phyloP scores from a whole-genome alignment of 2,888 invertebrate species.

The Exocentrus adspersus region DNA sequence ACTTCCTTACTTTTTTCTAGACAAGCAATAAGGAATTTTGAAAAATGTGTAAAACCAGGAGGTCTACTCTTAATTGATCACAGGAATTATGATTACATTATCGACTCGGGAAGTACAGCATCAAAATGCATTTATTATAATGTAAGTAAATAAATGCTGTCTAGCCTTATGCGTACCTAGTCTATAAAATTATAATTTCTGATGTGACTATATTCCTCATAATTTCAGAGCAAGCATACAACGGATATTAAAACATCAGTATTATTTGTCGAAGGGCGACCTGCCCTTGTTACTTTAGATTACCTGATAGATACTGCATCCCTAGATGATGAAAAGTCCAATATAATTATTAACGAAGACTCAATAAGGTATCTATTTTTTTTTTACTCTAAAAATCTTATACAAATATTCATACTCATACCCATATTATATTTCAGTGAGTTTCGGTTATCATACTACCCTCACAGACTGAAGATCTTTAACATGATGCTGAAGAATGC shows the following conservation, averaged over 20 bases:
- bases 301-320: constrained; percentile 76
- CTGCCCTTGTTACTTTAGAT: constrained; percentile 83
- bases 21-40: constrained; percentile 82
- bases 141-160: too few species aligned
- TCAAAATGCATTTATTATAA: constrained; percentile 90
- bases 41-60: constrained; percentile 84
- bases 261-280: constrained; percentile 79
- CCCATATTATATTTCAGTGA: constrained; percentile 72
- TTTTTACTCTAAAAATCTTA: too few species aligned
- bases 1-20: constrained; percentile 58
- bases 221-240: constrained; percentile 68
- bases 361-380: constrained; percentile 48
- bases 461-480: constrained; percentile 80
- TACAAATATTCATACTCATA: too few species aligned
- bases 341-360: constrained; percentile 44
- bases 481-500: constrained; percentile 75
- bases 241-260: constrained; percentile 88
- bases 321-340: constrained; percentile 43
- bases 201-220: neutral
- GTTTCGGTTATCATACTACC: constrained; percentile 89
- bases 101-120: constrained; percentile 80
- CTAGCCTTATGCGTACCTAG: too few species aligned
- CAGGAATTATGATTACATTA: constrained; percentile 86
- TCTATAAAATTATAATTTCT: neutral
- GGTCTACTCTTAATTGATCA: constrained; percentile 88